A percentile compares a stretch with the other conserved stretches of the same genome.
phyloP scores from a whole-genome alignment of 2,113 vertebrate genomes.

The Notarius lentiginosus region DNA sequence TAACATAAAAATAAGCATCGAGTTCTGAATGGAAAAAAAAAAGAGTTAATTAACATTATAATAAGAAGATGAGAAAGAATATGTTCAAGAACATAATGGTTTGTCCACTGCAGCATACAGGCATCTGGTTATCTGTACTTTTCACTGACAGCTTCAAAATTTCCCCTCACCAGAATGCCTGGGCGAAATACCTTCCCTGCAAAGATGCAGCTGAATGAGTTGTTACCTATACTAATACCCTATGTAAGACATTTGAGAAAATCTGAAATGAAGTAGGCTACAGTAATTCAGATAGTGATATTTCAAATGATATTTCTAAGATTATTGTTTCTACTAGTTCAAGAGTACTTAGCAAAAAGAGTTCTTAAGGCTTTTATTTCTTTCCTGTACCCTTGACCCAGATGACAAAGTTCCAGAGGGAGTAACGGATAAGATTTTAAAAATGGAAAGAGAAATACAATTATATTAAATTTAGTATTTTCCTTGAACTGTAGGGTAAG shows the following conservation, averaged over 20 bases:
- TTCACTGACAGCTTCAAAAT: slow-evolving; percentile 15
- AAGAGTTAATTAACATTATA: slow-evolving; percentile 6
- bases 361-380: slow-evolving; percentile 56
- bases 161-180: not conserved
- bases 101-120: not conserved
- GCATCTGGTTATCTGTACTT: not conserved
- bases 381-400: slow-evolving; percentile 74
- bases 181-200: not conserved
- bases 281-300: not conserved
- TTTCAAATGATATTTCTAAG: not conserved
- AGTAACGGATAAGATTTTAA: slow-evolving; percentile 65
- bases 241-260: not conserved
- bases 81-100: not conserved
- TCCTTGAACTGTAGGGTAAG: slow-evolving; percentile 72
- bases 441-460: slow-evolving; percentile 63
- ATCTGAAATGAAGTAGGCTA: not conserved
- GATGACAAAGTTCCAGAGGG: slow-evolving; percentile 66
- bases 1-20: not conserved
- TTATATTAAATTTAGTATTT: slow-evolving; percentile 77
- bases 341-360: slow-evolving; percentile 43
- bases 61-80: not conserved
- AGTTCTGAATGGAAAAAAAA: not conserved
- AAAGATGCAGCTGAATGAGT: not conserved
- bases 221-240: not conserved
- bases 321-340: not conserved